Evolutionary conservation across 2,113 vertebrate genomes (phyloP).

Genomic region (Sminthopsis crassicaudata): DNA sequence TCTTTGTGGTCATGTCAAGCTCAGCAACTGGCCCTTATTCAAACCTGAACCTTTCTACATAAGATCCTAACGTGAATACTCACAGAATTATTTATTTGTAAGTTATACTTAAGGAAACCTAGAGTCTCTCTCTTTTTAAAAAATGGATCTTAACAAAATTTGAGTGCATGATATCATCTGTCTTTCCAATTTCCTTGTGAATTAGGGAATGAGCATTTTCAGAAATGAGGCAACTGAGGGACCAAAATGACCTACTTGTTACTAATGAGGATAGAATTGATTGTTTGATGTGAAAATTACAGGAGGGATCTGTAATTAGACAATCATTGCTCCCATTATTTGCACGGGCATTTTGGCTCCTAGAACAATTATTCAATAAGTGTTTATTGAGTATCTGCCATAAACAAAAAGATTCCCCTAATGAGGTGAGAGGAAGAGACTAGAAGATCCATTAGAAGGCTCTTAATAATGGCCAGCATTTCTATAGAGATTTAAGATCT

Average conservation of each 20-base stretch:
- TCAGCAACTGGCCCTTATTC: not conserved
- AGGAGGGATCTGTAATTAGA: not conserved
- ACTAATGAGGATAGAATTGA: not conserved
- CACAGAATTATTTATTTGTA: not conserved
- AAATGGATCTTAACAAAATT: not conserved
- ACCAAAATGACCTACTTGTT: not conserved
- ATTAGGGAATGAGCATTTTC: not conserved
- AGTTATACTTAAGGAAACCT: not conserved
- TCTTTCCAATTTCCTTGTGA: not conserved
- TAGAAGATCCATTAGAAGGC: not conserved
- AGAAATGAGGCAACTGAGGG: not conserved
- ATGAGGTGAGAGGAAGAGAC: not conserved
- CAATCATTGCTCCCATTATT: not conserved
- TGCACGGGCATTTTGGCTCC: not conserved
- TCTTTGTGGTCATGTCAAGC: not conserved
- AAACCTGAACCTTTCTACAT: not conserved
- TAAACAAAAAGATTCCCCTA: not conserved
- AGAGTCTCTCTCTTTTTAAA: not conserved
- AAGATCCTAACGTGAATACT: not conserved
- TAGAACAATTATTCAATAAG: not conserved
- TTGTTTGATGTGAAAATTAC: not conserved
- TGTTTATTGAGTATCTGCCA: not conserved
- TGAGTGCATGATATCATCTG: not conserved
- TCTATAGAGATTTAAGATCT: not conserved
- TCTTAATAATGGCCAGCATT: not conserved